These are phyloP conservation scores for Beris chalybata DNA, from an alignment of 2,888 invertebrate genomes.

Conservation along the genomic window DNA sequence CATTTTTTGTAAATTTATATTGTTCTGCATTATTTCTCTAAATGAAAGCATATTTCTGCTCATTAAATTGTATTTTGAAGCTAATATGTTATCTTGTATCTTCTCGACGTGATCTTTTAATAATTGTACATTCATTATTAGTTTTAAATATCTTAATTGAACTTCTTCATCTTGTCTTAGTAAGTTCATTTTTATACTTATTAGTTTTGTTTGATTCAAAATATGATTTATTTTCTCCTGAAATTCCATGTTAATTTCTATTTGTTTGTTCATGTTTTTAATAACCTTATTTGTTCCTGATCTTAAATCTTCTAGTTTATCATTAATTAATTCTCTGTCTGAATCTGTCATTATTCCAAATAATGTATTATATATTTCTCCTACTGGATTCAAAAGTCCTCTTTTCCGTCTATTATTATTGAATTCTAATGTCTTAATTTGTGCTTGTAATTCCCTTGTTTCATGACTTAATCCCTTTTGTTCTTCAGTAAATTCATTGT, in stretches of 20 bases:
- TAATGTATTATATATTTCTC: constrained; percentile 2
- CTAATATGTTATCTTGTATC: constrained; percentile 1
- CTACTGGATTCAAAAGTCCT: constrained; percentile 2
- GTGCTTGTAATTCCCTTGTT: neutral
- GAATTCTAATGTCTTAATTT: neutral
- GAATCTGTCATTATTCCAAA: constrained; percentile 3
- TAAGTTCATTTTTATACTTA: neutral
- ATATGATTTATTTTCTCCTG: constrained; percentile 1
- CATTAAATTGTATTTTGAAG: constrained; percentile 2
- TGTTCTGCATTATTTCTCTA: neutral
- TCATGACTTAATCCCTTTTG: constrained; percentile 1
- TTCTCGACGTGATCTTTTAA: constrained; percentile 1
- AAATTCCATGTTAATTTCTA: neutral
- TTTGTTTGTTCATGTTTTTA: neutral
- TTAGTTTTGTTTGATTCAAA: neutral
- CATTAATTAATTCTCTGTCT: constrained; percentile 2
- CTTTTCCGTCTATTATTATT: constrained; percentile 1
- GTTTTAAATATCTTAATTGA: neutral
- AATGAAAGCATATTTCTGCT: constrained; percentile 1
- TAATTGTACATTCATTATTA: neutral
- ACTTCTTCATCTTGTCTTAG: neutral
- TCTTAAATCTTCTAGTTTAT: constrained; percentile 1
- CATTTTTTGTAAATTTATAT: neutral
- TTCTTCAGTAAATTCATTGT: neutral
- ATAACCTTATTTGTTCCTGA: neutral